Conservation (phyloP, 1,140 invertebrate species). For the Vollenhovia emeryi region DNA sequence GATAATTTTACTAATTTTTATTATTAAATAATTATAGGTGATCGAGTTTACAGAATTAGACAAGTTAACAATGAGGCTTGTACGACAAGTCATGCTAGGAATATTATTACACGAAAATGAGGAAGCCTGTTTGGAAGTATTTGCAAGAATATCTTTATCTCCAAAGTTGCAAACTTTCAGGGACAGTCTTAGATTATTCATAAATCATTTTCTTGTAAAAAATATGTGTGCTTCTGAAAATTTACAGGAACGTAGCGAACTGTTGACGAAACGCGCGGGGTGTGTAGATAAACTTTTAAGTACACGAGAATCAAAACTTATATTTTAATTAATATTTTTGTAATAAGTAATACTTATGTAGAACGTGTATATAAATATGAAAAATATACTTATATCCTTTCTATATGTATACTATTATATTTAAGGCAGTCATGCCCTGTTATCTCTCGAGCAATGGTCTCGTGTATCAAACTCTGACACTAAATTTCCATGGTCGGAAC, state of each 20-base stretch:
- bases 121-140: constrained; percentile 88
- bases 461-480: too few relatives aligned
- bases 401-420: not conserved
- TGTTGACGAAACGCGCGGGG: constrained; percentile 85
- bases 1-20: constrained; percentile 6
- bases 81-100: constrained; percentile 90
- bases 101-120: constrained; percentile 88
- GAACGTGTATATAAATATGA: too few relatives aligned
- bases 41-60: constrained; percentile 93
- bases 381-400: too few relatives aligned
- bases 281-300: constrained; percentile 87
- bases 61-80: constrained; percentile 89
- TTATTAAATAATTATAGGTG: constrained; percentile 86
- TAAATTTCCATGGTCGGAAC: too few relatives aligned
- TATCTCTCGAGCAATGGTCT: too few relatives aligned
- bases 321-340: constrained; percentile 70
- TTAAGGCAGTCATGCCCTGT: too few relatives aligned
- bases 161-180: constrained; percentile 90
- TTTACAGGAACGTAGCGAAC: constrained; percentile 84
- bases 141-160: constrained; percentile 88
- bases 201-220: constrained; percentile 92
- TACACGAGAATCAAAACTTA: constrained; percentile 68
- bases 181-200: constrained; percentile 92
- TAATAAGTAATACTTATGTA: not conserved
- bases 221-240: constrained; percentile 86